Base-by-base conservation (phyloP, 2,888 invertebrate species). In the Agonopterix arenella region DNA sequence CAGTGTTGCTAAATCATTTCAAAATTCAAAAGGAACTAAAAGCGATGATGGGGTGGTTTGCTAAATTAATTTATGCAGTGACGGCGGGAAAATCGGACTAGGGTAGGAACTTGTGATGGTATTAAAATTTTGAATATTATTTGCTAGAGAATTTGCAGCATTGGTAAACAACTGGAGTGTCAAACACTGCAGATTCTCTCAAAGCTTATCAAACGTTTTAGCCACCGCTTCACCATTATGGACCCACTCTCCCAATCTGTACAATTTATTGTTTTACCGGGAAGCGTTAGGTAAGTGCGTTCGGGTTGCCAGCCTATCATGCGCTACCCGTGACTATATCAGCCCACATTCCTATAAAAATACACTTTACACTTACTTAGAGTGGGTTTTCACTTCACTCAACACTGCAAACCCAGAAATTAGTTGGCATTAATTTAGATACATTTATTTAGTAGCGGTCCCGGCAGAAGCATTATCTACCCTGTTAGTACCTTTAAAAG, bases 351-450 rank as follows among this genome's bases (percentile, higher is more conserved):
- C 84, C 77, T 76, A 70, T 75, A 74, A 67, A 62, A 79, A 75
- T 74, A 72, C 67, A 76, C 76, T 81, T 68, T 78, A 78, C 74
- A 88, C 89, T 89, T 89, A 89, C 89, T 73, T 81, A 73, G 71
- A 80, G 77, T 78, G 80, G 73, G 7, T 66, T 76, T 75, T 84
- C 83, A 84, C 82, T 80, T 84, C 83, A 81, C 80, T 89, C 85
- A 86, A 82, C 84, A 80, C 89, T 89, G 89, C 71, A 80, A 86
- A 86, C 82, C 85, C 84, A 88, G 11, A 88, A 88, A 88, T 84
- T 84, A 83, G 79, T 83, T 65, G 73, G 76, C 68, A 83, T 84
- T 86, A 84, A 73, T 69, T 67, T 70, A 11, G 57, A 66, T 64
- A 54, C 58, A 71, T 74, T 64, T 56, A 64, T 69, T 80, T 71